Percentiles rank a stretch among this genome's conserved stretches.
Evolutionary conservation across 1,140 invertebrate genomes (phyloP).

Genomic region (Druon quercuslanigerum): DNA sequence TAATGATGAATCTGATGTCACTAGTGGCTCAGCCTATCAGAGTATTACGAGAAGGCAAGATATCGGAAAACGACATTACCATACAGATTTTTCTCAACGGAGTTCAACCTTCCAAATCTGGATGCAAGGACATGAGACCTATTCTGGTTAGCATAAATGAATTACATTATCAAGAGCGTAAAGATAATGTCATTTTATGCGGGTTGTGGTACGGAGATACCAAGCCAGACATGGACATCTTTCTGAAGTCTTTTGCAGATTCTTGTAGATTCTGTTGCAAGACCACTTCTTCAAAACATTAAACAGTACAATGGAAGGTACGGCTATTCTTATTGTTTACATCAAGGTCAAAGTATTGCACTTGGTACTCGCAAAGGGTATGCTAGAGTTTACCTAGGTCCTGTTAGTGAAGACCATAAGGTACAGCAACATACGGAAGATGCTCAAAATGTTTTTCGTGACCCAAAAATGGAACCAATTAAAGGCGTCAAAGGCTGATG

Average conservation of each 20-base stretch:
- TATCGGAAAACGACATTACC: slow-evolving; percentile 35
- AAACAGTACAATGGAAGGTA: slow-evolving; percentile 39
- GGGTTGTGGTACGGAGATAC: slow-evolving; percentile 38
- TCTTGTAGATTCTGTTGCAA: slow-evolving; percentile 37
- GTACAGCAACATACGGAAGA: neutral
- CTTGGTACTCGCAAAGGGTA: slow-evolving; percentile 30
- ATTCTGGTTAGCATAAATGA: slow-evolving; percentile 40
- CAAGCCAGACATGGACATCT: slow-evolving; percentile 29
- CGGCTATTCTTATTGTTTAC: slow-evolving; percentile 38
- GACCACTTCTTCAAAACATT: slow-evolving; percentile 35
- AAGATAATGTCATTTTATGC: slow-evolving; percentile 39
- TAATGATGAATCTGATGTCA: neutral
- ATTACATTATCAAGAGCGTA: slow-evolving; percentile 35
- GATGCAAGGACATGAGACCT: slow-evolving; percentile 21
- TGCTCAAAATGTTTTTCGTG: slow-evolving; percentile 2
- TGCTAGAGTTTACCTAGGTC: slow-evolving; percentile 33
- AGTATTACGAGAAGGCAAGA: slow-evolving; percentile 25
- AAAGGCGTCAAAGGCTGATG: slow-evolving; percentile 46
- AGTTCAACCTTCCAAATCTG: slow-evolving; percentile 32
- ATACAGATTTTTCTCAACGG: slow-evolving; percentile 38
- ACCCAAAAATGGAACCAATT: neutral
- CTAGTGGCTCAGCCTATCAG: neutral
- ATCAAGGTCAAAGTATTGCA: slow-evolving; percentile 31
- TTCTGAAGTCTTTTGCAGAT: slow-evolving; percentile 16
- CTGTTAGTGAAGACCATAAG: neutral